phyloP scores from a whole-genome alignment of 1,140 invertebrate genomes.

The Mycetomoellerius zeteki region DNA sequence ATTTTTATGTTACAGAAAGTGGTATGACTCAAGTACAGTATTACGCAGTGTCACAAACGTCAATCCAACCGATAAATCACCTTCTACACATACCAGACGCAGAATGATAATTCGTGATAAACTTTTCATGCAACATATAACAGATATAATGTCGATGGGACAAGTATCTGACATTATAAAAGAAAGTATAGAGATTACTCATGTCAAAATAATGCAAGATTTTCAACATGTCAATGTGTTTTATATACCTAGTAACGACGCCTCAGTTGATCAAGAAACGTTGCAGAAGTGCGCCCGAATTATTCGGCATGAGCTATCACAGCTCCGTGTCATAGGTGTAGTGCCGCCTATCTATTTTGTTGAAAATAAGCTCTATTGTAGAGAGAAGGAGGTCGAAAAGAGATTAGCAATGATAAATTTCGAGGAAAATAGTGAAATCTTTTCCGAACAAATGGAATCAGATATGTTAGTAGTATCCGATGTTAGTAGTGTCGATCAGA shows the following conservation, averaged over 20 bases:
- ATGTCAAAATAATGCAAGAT: conserved; percentile 89
- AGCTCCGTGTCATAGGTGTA: conserved; percentile 90
- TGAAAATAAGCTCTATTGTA: conserved; percentile 88
- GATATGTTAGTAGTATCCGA: neutral
- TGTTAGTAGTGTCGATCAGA: neutral
- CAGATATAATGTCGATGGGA: conserved; percentile 91
- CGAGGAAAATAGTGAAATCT: conserved; percentile 88
- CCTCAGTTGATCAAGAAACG: conserved; percentile 85
- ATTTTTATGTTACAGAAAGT: conserved; percentile 62
- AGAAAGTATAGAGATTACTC: conserved; percentile 90
- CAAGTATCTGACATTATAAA: conserved; percentile 88
- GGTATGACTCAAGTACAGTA: conserved; percentile 55
- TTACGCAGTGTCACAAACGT: neutral
- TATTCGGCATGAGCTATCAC: conserved; percentile 90
- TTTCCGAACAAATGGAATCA: conserved; percentile 33
- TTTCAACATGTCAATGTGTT: conserved; percentile 90
- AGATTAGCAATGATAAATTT: conserved; percentile 88
- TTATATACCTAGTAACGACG: conserved; percentile 88
- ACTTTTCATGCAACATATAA: conserved; percentile 93
- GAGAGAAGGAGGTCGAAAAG: conserved; percentile 87
- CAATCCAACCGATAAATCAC: conserved; percentile 18
- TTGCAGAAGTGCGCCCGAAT: conserved; percentile 87
- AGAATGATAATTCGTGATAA: conserved; percentile 91
- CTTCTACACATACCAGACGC: conserved; percentile 66
- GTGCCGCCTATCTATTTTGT: conserved; percentile 92